These are phyloP conservation scores for Stenopsyche tienmushanensis DNA, from an alignment of 1,140 invertebrate genomes.

Conservation along the genomic window DNA sequence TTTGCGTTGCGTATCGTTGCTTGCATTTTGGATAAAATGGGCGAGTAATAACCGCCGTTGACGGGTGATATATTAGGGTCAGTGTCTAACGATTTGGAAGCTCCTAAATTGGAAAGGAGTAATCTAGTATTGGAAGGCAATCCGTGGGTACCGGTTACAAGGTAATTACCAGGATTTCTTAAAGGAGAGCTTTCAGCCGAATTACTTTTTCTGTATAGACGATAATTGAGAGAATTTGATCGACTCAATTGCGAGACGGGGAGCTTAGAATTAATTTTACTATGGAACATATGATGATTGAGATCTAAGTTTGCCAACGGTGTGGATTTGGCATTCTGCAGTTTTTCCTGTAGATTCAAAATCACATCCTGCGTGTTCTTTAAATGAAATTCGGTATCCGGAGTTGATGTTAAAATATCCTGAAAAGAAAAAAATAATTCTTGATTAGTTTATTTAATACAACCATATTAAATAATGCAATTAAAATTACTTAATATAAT, in stretches of 20 bases:
- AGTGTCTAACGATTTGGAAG: constrained; percentile 50
- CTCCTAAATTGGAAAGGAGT: constrained; percentile 45
- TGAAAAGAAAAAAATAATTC: constrained; percentile 47
- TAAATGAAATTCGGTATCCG: constrained; percentile 65
- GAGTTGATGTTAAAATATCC: constrained; percentile 52
- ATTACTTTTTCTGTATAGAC: constrained; percentile 47
- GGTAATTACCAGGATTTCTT: constrained; percentile 53
- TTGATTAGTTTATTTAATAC: neutral
- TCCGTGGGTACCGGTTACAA: constrained; percentile 51
- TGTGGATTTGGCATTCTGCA: constrained; percentile 49
- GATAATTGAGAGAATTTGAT: constrained; percentile 54
- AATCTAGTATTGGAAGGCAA: constrained; percentile 47
- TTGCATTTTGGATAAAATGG: constrained; percentile 4
- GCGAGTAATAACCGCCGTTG: constrained; percentile 1
- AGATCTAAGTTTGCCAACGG: constrained; percentile 37
- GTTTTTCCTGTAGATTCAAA: constrained; percentile 61
- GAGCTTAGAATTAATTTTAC: constrained; percentile 44
- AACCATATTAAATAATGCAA: neutral
- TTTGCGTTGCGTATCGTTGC: neutral
- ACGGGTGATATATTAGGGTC: constrained; percentile 40
- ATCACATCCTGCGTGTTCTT: constrained; percentile 69
- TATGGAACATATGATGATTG: constrained; percentile 13
- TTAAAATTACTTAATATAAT: neutral
- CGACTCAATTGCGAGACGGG: constrained; percentile 52
- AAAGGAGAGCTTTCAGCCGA: constrained; percentile 50